A percentile compares a stretch with the other conserved stretches of the same genome.
Evolutionary conservation across 2,888 invertebrate species (phyloP).

Genomic region (Fragum whitleyi): DNA sequence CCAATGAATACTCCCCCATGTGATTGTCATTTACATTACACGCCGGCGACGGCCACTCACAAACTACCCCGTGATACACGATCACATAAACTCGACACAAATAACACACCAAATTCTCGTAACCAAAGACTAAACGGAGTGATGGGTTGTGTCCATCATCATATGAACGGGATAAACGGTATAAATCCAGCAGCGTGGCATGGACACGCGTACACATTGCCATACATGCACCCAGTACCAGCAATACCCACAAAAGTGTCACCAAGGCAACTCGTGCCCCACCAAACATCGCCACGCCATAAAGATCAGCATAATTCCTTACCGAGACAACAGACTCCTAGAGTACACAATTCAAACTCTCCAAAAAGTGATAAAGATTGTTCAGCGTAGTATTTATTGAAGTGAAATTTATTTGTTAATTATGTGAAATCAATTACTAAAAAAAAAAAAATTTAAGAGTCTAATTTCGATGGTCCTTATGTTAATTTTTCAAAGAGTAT

Average conservation of each 20-base stretch:
- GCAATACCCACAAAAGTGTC: slow-evolving; percentile 41
- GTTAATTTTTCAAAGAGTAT: no score
- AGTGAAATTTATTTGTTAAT: no score
- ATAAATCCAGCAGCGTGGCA: slow-evolving; percentile 55
- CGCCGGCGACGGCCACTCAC: slow-evolving; percentile 40
- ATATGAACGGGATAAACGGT: slow-evolving; percentile 31
- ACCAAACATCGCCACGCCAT: slow-evolving; percentile 16
- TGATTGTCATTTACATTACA: slow-evolving; percentile 58
- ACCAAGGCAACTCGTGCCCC: slow-evolving; percentile 29
- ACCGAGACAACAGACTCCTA: slow-evolving; percentile 25
- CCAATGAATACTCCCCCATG: slow-evolving; percentile 62
- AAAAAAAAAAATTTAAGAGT: no score
- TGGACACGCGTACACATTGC: slow-evolving; percentile 61
- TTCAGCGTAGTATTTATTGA: slow-evolving; percentile 24
- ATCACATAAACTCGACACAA: slow-evolving; percentile 41
- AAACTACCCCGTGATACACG: slow-evolving; percentile 37
- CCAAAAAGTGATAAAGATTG: slow-evolving; percentile 8
- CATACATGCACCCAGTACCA: slow-evolving; percentile 50
- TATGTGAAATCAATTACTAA: no score
- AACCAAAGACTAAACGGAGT: slow-evolving; percentile 61
- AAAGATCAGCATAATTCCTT: slow-evolving; percentile 30
- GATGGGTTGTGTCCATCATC: slow-evolving; percentile 60
- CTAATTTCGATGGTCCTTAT: no score
- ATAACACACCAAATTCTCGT: slow-evolving; percentile 41
- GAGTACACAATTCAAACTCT: slow-evolving; percentile 22